Percentiles rank a stretch among this genome's conserved stretches.
Conservation (phyloP, 2,888 invertebrate genomes). For the Cephalotes varians region DNA sequence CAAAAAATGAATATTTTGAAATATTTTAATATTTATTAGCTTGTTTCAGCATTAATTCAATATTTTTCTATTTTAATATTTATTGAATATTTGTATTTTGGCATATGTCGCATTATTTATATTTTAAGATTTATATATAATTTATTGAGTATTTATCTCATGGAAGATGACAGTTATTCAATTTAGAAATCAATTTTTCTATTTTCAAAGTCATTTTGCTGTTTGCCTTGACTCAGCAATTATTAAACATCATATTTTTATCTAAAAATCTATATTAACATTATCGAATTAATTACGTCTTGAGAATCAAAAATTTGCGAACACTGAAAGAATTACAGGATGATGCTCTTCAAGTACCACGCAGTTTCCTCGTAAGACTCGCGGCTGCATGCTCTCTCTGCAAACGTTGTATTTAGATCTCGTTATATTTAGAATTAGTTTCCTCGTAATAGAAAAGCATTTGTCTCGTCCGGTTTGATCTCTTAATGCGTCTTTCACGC, state of each 20-base stretch:
- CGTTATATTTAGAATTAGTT: slow-evolving; percentile 71
- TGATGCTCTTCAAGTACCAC: not conserved
- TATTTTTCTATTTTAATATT: slow-evolving; percentile 5
- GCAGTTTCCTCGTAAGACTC: slow-evolving; percentile 46
- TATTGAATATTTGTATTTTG: not conserved
- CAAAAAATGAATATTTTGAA: not conserved
- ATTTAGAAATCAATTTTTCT: not conserved
- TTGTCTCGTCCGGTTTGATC: slow-evolving; percentile 37
- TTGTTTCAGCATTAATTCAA: not conserved
- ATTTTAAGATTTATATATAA: not conserved
- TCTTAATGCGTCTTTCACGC: slow-evolving; percentile 40
- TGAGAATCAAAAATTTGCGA: not conserved
- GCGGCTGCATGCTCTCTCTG: slow-evolving; percentile 36
- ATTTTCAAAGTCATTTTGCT: not conserved
- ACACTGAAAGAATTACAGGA: not conserved
- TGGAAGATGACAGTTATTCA: not conserved
- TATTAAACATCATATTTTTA: not conserved
- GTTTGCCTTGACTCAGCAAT: not conserved
- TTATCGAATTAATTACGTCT: not conserved
- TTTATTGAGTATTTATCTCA: not conserved
- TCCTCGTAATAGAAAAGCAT: slow-evolving; percentile 59
- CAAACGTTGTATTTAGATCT: slow-evolving; percentile 68
- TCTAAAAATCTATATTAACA: not conserved
- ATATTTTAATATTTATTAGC: not conserved
- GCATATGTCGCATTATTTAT: not conserved